Evolutionary conservation across 2,888 invertebrate species (phyloP), one percentile per base, ranked within the genome.

Genomic region (Philhelius pedissequus): DNA sequence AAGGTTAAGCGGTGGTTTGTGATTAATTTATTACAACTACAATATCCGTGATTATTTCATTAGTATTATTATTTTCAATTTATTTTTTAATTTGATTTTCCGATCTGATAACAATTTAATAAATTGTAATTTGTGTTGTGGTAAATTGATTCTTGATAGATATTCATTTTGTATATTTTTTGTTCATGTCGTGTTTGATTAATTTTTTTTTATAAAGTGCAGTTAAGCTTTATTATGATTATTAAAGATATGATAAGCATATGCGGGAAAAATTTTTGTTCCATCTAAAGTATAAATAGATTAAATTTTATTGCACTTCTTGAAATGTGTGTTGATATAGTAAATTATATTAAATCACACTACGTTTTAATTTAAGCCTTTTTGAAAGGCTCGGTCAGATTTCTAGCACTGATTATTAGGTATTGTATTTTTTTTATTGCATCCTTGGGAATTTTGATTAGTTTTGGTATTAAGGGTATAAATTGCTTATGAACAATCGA

Each of bases 1-100:
- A 75, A 66, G 79, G 78, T 60, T 83, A 83, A 83, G 83, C 83
- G 79, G 64, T 83, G n/a, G n/a, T n/a, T n/a, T 83, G 70, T 79
- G 83, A 83, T 83, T 83, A 83, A 83, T 83, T 83, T 83, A 83
- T 70, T 83, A 79, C 79, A 64, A 27, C 73, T 70, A 7, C 25
- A 79, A 79, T 83, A 79, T 74, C 83, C 22, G 83, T 70, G 83
- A 79, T 83, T 83, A 83, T 74, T 70, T 70, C 62, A 77, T 54
- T 52, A 52, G 30, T 54, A 54, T 32, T 43, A n/a, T 56, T 54
- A 27, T 52, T 52, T 52, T 8, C 4, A n/a, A n/a, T 52, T 52
- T 50, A 6, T 15, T 27, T 38, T 38, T 22, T 22, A 7, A n/a
- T n/a, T 58, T 25, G 4, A 8, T 4, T 76, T 73, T 78, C 71